Evolutionary conservation across 2,113 vertebrate genomes (phyloP), one percentile per base, ranked within the genome.

Genomic region (Peromyscus maniculatus): DNA sequence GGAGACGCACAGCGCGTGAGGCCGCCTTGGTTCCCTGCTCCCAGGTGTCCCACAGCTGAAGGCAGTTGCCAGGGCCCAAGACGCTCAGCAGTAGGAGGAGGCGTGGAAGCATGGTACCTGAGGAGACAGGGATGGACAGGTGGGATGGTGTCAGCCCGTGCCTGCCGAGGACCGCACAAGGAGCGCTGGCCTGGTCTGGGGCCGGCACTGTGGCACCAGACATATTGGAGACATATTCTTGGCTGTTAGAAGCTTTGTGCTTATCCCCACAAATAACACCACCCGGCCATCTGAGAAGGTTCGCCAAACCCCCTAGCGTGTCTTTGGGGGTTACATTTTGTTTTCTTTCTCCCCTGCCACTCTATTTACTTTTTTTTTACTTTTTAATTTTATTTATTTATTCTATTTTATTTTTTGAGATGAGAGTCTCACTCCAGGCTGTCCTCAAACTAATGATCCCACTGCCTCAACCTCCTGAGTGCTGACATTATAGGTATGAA

Each of bases 91-190:
- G 64, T 64, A 98, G 52, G 11, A 94, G 46, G 62, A 89, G 28
- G 28, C 2, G 36, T 22, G 49, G 79, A 52, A 69, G 75, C 98
- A 98, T 98, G 83, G 72, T 62, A 87, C 98, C 98, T 98, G 89
- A 55, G 72, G 80, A 78, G 59, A 95, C 36, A 97, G 1, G 6
- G 87, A 17, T 74, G 82, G 19, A n/a, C 19, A 43, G 5, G 0
- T 69, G n/a, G 28, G 8, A 31, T 6, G 8, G 62, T 2, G 12
- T 62, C 57, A 55, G 66, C 22, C 55, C 3, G 49, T 19, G 52
- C 33, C 72, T 7, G 22, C 49, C 4, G 0, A 91, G 24, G 11
- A 0, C n/a, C 33, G 24, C 8, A 0, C 21, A 46, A 0, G 31
- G 5, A 6, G 4, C 2, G 19, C 55, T 0, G 15, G 21, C 21